Evolutionary conservation across 2,113 vertebrate species (phyloP).

Genomic region (Glareola pratincola): DNA sequence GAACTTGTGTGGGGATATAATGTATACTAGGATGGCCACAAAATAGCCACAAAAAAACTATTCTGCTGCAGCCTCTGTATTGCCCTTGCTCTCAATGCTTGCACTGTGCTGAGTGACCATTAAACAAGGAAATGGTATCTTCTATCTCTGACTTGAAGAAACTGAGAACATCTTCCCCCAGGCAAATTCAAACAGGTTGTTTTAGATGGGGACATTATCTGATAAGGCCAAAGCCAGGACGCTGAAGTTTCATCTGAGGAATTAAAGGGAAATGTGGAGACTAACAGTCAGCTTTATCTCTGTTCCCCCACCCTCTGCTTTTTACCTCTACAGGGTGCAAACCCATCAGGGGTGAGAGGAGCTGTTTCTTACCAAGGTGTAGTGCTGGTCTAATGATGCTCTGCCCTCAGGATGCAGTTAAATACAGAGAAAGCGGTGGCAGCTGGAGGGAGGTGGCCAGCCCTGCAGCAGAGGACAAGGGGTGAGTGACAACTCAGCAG

Average conservation of each 20-base stretch:
- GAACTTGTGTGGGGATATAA: background rate
- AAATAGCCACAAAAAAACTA: background rate
- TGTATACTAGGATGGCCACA: background rate
- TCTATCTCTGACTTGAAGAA: background rate
- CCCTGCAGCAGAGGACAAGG: too few relatives aligned
- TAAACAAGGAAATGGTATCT: background rate
- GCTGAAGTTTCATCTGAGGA: background rate
- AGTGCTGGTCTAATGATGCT: background rate
- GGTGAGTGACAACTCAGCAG: background rate
- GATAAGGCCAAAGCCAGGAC: background rate
- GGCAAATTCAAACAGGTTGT: background rate
- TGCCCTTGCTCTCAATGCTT: background rate
- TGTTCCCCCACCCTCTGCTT: background rate
- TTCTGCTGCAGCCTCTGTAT: background rate
- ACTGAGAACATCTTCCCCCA: background rate
- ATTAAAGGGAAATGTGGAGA: background rate
- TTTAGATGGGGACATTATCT: background rate
- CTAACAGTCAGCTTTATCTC: background rate
- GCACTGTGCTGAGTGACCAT: background rate
- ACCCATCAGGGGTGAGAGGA: background rate
- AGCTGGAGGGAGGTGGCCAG: background rate
- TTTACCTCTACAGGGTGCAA: background rate
- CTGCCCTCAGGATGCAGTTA: background rate
- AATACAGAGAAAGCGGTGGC: background rate
- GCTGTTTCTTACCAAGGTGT: too few relatives aligned